Evolutionary conservation across 2,797 vertebrate species (phyloP), one percentile per base, ranked within the genome.

Genomic region (Ctenosaura bakeri): DNA sequence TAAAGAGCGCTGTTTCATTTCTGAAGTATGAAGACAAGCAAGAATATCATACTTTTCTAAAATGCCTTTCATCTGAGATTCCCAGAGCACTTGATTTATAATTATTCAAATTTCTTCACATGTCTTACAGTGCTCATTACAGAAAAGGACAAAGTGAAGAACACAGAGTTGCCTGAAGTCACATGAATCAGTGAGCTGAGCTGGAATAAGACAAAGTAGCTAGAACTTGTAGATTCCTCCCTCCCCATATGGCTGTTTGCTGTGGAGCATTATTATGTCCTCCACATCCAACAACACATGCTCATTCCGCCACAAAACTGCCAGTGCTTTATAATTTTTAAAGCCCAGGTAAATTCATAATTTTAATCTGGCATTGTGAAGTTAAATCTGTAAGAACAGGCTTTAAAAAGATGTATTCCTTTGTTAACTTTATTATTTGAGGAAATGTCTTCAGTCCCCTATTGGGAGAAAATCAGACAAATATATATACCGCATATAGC

Each of bases 51-150:
- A 62, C 46, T 86, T 42, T 13, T 24, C 26, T 78, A 89, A 91
- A 79, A 80, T 87, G 71, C 84, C 87, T 91, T 88, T 91, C 87
- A 86, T 90, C 78, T 76, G 56, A n/a, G 69, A 86, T 82, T 89
- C 83, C 79, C 83, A 76, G 38, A 83, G 74, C 32, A 83, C 62
- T 89, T 86, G 69, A 86, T 74, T 89, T 62, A 32, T 92, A 32
- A 62, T 83, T 94, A 91, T 93, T 69, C 73, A 87, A 69, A 77
- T 90, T 64, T 20, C 80, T 77, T 32, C 85, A 84, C 42, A 12
- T 0, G 79, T 82, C 88, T 64, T 20, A 66, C 84, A 87, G 78
- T 91, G 29, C 42, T 91, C 85, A 85, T 71, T 76, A 46, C 13
- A 66, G 8, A 86, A 90, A 89, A 81, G 24, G 1, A 6, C 3